Evolutionary conservation across 2,797 vertebrate genomes (phyloP).

Genomic region (Parotocinclus haroldoi): DNA sequence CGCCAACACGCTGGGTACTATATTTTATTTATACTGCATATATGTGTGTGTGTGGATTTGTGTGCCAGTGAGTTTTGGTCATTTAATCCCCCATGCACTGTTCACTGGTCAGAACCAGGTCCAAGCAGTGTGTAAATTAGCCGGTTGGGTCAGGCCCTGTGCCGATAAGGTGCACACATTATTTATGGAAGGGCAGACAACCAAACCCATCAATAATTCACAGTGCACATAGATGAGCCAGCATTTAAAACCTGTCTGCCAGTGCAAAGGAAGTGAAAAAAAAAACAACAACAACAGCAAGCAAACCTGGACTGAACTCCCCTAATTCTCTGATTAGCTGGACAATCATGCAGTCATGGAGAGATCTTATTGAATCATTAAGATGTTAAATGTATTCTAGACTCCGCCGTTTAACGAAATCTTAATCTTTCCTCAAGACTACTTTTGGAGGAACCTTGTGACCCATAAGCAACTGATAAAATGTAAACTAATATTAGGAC

Average conservation of each 20-base stretch:
- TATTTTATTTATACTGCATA: slow-evolving; percentile 6
- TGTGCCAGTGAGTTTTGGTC: background rate
- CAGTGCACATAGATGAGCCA: background rate
- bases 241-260: slow-evolving; percentile 7
- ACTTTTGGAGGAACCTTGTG: no score
- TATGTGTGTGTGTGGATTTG: slow-evolving; percentile 2
- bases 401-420: no score
- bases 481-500: no score
- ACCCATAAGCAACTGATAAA: no score
- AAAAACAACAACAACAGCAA: background rate
- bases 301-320: no score
- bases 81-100: slow-evolving; percentile 10
- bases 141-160: slow-evolving; percentile 38
- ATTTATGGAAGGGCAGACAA: slow-evolving; percentile 58
- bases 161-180: slow-evolving; percentile 59
- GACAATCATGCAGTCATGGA: no score
- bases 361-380: no score
- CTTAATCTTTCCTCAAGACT: no score
- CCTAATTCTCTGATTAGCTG: no score
- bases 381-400: no score
- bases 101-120: slow-evolving; percentile 23
- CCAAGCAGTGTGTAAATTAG: slow-evolving; percentile 16
- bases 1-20: no score
- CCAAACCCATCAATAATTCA: slow-evolving; percentile 43
- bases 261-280: slow-evolving; percentile 1